Percentiles rank a stretch among this genome's conserved stretches.
These are phyloP conservation scores for Metridium senile DNA, from an alignment of 92 coral and sea anemone species.

Conservation along the genomic window DNA sequence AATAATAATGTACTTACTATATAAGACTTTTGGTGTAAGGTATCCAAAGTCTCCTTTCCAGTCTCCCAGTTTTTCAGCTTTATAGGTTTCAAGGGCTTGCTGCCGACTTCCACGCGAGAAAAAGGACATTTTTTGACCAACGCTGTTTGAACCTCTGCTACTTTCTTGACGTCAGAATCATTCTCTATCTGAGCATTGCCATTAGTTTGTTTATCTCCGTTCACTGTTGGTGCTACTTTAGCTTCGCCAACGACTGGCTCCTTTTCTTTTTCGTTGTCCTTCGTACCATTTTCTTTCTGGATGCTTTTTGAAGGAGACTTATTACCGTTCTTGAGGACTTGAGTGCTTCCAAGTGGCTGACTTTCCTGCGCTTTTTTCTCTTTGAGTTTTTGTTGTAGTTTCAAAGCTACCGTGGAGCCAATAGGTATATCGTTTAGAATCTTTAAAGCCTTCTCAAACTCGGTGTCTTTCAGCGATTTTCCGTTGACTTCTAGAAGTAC, in stretches of 20 bases:
- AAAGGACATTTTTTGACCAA: conserved; percentile 37
- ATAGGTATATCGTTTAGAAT: conserved; percentile 54
- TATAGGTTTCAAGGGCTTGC: conserved; percentile 71
- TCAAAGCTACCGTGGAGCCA: conserved; percentile 56
- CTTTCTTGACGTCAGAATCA: conserved; percentile 5
- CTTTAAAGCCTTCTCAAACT: conserved; percentile 57
- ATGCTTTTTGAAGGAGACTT: background rate
- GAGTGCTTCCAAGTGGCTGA: background rate
- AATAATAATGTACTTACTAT: conserved; percentile 47
- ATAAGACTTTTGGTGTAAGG: conserved; percentile 76
- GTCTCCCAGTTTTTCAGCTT: conserved; percentile 75
- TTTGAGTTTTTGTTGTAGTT: conserved; percentile 49
- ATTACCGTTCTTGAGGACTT: background rate
- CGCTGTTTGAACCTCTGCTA: background rate
- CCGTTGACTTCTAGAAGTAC: conserved; percentile 77
- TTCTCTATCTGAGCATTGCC: background rate
- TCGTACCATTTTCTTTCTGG: background rate
- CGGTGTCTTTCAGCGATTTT: conserved; percentile 45
- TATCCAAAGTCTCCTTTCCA: conserved; percentile 79
- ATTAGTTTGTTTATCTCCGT: conserved; percentile 12
- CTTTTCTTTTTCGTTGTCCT: background rate
- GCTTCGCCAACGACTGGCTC: conserved; percentile 10
- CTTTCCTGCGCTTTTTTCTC: conserved; percentile 27
- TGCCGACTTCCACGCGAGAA: conserved; percentile 19
- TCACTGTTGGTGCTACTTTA: conserved; percentile 1